phyloP scores from a whole-genome alignment of 2,113 vertebrate species.

The Narcine bancroftii region DNA sequence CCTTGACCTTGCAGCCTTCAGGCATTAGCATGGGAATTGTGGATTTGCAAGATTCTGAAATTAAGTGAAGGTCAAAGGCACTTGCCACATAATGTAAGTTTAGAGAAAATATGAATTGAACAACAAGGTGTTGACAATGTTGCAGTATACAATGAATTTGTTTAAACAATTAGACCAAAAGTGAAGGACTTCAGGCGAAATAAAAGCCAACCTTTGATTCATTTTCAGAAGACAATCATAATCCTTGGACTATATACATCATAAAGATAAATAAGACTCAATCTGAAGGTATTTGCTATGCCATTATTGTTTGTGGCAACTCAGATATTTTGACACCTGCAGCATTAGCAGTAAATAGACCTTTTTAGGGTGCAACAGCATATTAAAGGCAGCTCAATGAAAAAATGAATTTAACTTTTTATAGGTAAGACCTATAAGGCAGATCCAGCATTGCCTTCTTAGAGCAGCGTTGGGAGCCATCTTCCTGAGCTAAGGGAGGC shows the following conservation, averaged over 20 bases:
- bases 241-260: slow-evolving; percentile 14
- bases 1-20: slow-evolving; percentile 2
- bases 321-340: not conserved
- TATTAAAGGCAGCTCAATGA: too few species aligned
- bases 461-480: too few species aligned
- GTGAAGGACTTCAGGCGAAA: not conserved
- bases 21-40: slow-evolving; percentile 9
- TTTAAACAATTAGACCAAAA: not conserved
- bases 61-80: not conserved
- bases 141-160: not conserved
- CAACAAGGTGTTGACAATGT: slow-evolving; percentile 4
- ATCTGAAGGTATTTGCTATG: not conserved
- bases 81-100: not conserved
- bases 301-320: not conserved
- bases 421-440: too few species aligned
- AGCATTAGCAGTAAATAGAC: not conserved
- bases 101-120: not conserved
- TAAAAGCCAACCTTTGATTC: not conserved
- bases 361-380: too few species aligned
- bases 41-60: slow-evolving; percentile 10
- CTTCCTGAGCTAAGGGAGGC: too few species aligned
- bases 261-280: not conserved
- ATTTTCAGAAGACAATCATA: not conserved
- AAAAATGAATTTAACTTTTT: too few species aligned
- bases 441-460: too few species aligned